Evolutionary conservation across 2,888 invertebrate genomes (phyloP).

Genomic region (Metallyticus violacea): DNA sequence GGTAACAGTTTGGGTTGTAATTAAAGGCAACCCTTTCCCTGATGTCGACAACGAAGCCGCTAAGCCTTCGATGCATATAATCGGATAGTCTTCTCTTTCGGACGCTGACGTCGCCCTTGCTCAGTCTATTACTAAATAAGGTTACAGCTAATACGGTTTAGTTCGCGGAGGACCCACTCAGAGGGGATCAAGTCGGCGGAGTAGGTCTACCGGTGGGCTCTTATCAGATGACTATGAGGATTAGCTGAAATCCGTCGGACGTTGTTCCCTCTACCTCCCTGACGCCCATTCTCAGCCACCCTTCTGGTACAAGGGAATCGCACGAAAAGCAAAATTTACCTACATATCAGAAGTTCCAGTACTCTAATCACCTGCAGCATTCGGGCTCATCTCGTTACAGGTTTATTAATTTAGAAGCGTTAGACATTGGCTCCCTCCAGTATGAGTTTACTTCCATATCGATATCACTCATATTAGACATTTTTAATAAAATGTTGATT

Average conservation of each 20-base stretch:
- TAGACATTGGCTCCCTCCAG: too few species aligned
- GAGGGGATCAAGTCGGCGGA: neutral
- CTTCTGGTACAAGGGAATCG: neutral
- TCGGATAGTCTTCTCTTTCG: neutral
- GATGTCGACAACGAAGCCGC: neutral
- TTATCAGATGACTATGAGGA: slow-evolving; percentile 18
- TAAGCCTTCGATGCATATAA: neutral
- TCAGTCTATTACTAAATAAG: slow-evolving; percentile 16
- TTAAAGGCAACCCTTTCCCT: neutral
- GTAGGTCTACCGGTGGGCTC: neutral
- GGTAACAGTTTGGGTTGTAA: slow-evolving; percentile 4
- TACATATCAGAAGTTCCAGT: neutral
- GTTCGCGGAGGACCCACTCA: slow-evolving; percentile 5
- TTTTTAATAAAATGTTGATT: too few species aligned
- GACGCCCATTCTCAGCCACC: neutral
- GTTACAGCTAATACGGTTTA: slow-evolving; percentile 16
- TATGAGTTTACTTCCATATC: too few species aligned
- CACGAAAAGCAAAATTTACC: neutral
- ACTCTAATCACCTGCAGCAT: too few species aligned
- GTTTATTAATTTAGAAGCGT: too few species aligned
- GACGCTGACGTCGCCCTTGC: neutral
- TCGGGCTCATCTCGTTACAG: too few species aligned
- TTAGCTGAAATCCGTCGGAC: slow-evolving; percentile 13
- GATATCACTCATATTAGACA: too few species aligned
- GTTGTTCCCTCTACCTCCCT: neutral